These are phyloP conservation scores for Alectura lathami DNA, from an alignment of 2,113 vertebrate species.

Conservation along the genomic window DNA sequence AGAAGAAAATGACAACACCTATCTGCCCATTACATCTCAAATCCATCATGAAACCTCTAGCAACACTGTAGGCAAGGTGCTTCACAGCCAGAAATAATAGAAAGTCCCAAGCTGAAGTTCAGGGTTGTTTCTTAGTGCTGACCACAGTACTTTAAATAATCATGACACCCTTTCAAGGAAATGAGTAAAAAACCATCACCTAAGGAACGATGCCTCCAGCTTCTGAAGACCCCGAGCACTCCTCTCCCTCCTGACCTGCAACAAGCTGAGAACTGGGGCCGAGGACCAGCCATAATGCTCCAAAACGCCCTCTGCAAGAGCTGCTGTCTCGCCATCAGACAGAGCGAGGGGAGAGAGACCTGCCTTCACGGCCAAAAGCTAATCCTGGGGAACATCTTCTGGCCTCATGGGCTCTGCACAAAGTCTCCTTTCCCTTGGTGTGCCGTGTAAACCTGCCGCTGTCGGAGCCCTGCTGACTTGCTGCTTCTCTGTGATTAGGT, in stretches of 20 bases:
- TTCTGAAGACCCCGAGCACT: not conserved
- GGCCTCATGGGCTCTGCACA: not conserved
- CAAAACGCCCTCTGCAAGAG: fast-evolving
- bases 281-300: not conserved
- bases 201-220: not conserved
- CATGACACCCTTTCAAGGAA: not conserved
- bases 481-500: not conserved
- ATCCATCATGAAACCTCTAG: not conserved
- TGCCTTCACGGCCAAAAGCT: not conserved
- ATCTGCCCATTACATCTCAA: not conserved
- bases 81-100: not conserved
- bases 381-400: not conserved
- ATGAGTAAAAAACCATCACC: not conserved
- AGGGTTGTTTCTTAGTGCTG: not conserved
- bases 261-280: not conserved
- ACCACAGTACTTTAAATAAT: not conserved
- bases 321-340: not conserved
- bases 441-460: not conserved
- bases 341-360: not conserved
- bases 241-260: not conserved
- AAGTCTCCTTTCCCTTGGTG: not conserved
- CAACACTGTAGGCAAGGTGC: not conserved
- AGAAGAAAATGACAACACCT: not conserved
- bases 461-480: fast-evolving
- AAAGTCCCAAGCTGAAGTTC: not conserved